A percentile compares a stretch with the other conserved stretches of the same genome.
Evolutionary conservation across 2,797 vertebrate genomes (phyloP).

Genomic region (Xenentodon cancila): DNA sequence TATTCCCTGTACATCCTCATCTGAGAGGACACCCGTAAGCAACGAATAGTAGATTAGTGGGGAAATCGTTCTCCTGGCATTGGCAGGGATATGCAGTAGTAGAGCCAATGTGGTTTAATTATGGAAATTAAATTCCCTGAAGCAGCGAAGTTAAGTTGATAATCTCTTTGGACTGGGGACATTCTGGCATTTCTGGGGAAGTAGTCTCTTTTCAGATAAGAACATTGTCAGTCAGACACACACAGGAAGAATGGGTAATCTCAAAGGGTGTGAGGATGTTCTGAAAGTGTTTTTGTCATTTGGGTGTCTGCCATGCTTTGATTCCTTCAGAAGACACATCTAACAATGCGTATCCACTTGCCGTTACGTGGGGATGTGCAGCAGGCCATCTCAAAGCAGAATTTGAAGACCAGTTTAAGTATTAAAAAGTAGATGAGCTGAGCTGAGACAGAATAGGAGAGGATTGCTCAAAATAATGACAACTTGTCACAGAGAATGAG

Average conservation of each 20-base stretch:
- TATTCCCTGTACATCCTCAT: constrained; percentile 42
- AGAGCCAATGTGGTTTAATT: constrained; percentile 78
- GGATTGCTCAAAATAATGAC: constrained; percentile 48
- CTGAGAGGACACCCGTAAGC: constrained; percentile 62
- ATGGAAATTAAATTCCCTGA: constrained; percentile 82
- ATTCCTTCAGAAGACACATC: constrained; percentile 66
- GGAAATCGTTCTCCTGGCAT: constrained; percentile 73
- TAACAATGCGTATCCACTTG: constrained; percentile 62
- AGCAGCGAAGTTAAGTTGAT: constrained; percentile 82
- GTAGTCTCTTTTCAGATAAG: constrained; percentile 69
- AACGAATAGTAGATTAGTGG: constrained; percentile 72
- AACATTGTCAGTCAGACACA: constrained; percentile 65
- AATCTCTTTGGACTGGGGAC: constrained; percentile 79
- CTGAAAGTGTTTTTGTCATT: constrained; percentile 68
- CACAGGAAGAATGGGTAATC: constrained; percentile 62
- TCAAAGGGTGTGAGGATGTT: constrained; percentile 56
- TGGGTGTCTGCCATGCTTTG: constrained; percentile 66
- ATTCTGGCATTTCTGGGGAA: constrained; percentile 69
- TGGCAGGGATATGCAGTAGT: constrained; percentile 58
- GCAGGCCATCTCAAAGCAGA: constrained; percentile 57
- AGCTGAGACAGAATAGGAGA: constrained; percentile 27
- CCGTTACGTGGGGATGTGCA: constrained; percentile 46
- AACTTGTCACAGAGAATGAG: constrained; percentile 57
- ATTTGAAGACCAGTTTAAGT: constrained; percentile 48
- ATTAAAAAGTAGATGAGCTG: constrained; percentile 53